Evolutionary conservation across 2,113 vertebrate species (phyloP).

Genomic region (Glaucidium brasilianum): DNA sequence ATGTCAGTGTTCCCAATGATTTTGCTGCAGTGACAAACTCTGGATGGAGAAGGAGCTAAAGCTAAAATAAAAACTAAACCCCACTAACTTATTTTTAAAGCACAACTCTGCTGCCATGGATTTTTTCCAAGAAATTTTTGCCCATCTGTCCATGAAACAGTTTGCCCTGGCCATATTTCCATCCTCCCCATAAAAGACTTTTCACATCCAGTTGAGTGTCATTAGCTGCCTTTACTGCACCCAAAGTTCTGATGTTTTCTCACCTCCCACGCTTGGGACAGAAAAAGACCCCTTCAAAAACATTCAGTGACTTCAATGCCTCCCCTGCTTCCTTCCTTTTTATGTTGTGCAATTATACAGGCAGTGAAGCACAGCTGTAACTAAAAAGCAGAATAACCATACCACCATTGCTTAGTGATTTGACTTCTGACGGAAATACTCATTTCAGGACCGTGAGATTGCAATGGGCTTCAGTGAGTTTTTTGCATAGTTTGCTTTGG

Average conservation of each 20-base stretch:
- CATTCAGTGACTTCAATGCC: not conserved
- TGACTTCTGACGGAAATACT: conserved; percentile 60
- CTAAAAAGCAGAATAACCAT: conserved; percentile 3
- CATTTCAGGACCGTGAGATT: conserved; percentile 56
- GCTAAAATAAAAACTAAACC: not conserved
- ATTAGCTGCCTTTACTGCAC: not conserved
- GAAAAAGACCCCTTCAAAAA: conserved; percentile 57
- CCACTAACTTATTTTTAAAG: not conserved
- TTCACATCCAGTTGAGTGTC: conserved; percentile 1
- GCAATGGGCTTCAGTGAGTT: conserved; percentile 14
- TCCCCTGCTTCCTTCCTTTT: conserved; percentile 61
- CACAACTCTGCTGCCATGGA: not conserved
- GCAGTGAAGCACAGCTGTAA: conserved; percentile 50
- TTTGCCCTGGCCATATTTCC: conserved; percentile 9
- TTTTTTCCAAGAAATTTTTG: conserved; percentile 15
- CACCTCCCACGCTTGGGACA: conserved; percentile 32
- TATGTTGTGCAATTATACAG: conserved; percentile 19
- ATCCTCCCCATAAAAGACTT: not conserved
- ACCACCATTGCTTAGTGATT: not conserved
- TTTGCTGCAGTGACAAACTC: not conserved
- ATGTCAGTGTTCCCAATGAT: not conserved
- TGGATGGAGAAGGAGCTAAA: not conserved
- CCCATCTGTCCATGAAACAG: not conserved
- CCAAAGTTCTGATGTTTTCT: conserved; percentile 25
- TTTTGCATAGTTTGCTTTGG: conserved; percentile 48